phyloP scores from a whole-genome alignment of 2,113 vertebrate species.

The Siniperca chuatsi region DNA sequence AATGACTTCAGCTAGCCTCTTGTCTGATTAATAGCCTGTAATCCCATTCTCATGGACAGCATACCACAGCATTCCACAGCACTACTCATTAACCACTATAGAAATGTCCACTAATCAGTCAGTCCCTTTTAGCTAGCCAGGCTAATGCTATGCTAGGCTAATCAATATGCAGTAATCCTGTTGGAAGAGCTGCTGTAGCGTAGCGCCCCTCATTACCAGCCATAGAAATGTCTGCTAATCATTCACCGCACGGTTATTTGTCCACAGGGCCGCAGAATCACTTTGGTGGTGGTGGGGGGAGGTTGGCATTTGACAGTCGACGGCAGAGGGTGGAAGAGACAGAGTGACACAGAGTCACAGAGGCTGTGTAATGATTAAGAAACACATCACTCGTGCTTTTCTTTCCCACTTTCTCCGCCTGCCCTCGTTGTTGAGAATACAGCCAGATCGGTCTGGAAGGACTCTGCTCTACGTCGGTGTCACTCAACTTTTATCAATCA shows the following conservation, averaged over 20 bases:
- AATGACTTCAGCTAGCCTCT: slow-evolving; percentile 70
- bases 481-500: slow-evolving; percentile 70
- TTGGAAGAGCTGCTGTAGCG: slow-evolving; percentile 69
- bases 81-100: slow-evolving; percentile 80
- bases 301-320: slow-evolving; percentile 64
- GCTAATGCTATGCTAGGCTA: slow-evolving; percentile 78
- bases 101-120: slow-evolving; percentile 80
- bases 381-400: slow-evolving; percentile 63
- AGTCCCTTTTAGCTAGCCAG: slow-evolving; percentile 58
- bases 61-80: slow-evolving; percentile 62
- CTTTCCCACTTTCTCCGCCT: background rate
- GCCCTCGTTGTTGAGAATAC: slow-evolving; percentile 1
- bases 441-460: background rate
- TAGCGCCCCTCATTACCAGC: slow-evolving; percentile 78
- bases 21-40: slow-evolving; percentile 82
- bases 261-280: slow-evolving; percentile 70
- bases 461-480: slow-evolving; percentile 25
- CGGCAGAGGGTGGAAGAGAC: slow-evolving; percentile 51
- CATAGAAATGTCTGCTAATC: slow-evolving; percentile 81
- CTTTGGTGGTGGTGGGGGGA: slow-evolving; percentile 37
- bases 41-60: slow-evolving; percentile 79
- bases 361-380: slow-evolving; percentile 72
- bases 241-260: slow-evolving; percentile 78
- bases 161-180: slow-evolving; percentile 82
- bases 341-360: slow-evolving; percentile 57